Percentiles rank a stretch among this genome's conserved stretches.
Conservation (phyloP, 2,113 vertebrate genomes). For the Tinamus guttatus region DNA sequence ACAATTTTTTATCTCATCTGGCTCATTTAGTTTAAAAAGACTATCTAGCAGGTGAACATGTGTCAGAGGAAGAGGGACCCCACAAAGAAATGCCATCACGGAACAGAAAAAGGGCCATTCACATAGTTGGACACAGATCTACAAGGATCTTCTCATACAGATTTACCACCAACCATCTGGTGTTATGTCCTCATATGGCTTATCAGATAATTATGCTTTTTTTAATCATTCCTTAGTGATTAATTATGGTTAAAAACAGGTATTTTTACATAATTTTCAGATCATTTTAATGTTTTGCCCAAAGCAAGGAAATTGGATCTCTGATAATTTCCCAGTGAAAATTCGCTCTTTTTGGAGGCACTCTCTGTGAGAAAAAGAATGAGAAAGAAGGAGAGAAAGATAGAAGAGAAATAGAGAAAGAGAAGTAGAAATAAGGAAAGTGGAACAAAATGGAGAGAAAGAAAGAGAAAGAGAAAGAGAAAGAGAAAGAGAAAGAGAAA, state of each 20-base stretch:
- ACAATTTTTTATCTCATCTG: not conserved
- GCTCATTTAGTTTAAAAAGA: not conserved
- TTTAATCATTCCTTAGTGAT: not conserved
- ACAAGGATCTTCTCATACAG: not conserved
- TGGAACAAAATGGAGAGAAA: too few species aligned
- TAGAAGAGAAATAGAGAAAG: too few species aligned
- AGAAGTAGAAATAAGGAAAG: too few species aligned
- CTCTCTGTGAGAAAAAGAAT: not conserved
- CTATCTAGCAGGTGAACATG: not conserved
- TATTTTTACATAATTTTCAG: not conserved
- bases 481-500: too few species aligned
- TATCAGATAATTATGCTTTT: not conserved
- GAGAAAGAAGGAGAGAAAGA: too few species aligned
- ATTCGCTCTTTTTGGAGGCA: not conserved
- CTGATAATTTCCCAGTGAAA: not conserved
- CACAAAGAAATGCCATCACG: not conserved
- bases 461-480: too few species aligned
- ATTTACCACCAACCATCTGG: not conserved
- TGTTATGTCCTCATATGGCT: accelerated
- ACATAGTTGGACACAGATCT: not conserved
- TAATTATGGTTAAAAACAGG: accelerated
- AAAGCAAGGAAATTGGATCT: not conserved
- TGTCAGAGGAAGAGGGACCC: not conserved
- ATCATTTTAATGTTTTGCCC: not conserved
- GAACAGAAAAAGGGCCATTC: accelerated